Conservation (phyloP, 1,140 invertebrate genomes). For the Heliconius melpomene region DNA sequence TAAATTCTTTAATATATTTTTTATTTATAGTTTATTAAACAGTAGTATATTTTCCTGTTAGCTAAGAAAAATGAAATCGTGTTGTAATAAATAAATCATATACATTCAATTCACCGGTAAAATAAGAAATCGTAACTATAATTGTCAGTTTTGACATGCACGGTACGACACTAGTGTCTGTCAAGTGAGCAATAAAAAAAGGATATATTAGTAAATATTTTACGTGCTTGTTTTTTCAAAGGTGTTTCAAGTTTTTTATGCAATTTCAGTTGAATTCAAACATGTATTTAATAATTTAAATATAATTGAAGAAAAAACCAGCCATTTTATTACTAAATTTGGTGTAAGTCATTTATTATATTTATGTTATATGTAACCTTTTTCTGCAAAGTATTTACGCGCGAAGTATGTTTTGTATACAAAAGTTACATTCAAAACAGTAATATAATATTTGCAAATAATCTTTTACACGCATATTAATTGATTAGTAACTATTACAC, state of each 20-base stretch:
- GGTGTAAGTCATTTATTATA: conserved; percentile 19
- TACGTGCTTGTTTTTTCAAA: conserved; percentile 30
- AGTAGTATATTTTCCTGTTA: no score
- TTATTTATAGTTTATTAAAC: no score
- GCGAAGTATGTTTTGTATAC: conserved; percentile 43
- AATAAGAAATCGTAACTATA: not conserved
- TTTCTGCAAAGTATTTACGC: conserved; percentile 52
- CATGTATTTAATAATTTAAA: conserved; percentile 7
- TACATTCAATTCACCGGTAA: not conserved
- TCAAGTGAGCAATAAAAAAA: conserved; percentile 42
- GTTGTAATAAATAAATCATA: no score
- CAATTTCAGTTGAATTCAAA: not conserved
- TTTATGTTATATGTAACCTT: conserved; percentile 48
- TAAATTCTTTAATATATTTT: no score
- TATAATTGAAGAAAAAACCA: not conserved
- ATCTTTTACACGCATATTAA: conserved; percentile 12
- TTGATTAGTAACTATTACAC: conserved; percentile 39
- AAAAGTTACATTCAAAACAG: not conserved
- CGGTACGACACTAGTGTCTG: conserved; percentile 41
- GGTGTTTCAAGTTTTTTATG: not conserved
- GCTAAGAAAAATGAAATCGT: no score
- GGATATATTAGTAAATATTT: conserved; percentile 51
- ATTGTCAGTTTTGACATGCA: not conserved
- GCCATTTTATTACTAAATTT: not conserved
- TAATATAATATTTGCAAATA: not conserved